These are phyloP conservation scores for Anomalospiza imberbis DNA, from an alignment of 2,797 vertebrate species.

Conservation along the genomic window DNA sequence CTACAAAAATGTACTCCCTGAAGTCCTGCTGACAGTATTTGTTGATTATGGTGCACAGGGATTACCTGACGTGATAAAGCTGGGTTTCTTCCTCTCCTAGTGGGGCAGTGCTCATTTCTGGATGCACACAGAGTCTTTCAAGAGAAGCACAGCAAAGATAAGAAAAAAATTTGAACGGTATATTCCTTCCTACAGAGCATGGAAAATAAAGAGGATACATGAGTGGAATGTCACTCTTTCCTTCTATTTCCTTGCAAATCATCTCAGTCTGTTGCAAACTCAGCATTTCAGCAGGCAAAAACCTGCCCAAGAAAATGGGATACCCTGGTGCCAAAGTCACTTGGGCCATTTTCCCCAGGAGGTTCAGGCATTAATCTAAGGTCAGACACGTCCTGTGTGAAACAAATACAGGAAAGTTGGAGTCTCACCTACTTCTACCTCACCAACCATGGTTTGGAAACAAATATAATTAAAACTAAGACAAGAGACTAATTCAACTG, in stretches of 20 bases:
- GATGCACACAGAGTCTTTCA: neutral
- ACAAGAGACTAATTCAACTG: neutral
- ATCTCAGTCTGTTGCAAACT: neutral
- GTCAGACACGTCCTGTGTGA: rapidly evolving
- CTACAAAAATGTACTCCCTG: neutral
- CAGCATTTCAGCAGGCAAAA: neutral
- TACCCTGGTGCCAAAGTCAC: neutral
- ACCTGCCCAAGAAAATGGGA: neutral
- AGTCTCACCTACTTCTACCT: neutral
- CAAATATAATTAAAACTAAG: neutral
- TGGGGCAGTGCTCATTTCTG: neutral
- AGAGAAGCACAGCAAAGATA: neutral
- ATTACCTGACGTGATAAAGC: neutral
- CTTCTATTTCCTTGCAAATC: neutral
- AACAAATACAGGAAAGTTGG: neutral
- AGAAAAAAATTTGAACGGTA: neutral
- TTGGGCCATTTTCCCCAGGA: neutral
- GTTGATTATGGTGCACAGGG: neutral
- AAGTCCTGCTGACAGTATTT: neutral
- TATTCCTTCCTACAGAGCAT: neutral
- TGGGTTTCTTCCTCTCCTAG: neutral
- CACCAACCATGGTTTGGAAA: neutral
- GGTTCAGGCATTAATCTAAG: neutral
- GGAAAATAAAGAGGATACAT: neutral
- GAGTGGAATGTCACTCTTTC: neutral